Evolutionary conservation across 1,140 invertebrate genomes (phyloP).

Genomic region (Aphaenogaster rudis): DNA sequence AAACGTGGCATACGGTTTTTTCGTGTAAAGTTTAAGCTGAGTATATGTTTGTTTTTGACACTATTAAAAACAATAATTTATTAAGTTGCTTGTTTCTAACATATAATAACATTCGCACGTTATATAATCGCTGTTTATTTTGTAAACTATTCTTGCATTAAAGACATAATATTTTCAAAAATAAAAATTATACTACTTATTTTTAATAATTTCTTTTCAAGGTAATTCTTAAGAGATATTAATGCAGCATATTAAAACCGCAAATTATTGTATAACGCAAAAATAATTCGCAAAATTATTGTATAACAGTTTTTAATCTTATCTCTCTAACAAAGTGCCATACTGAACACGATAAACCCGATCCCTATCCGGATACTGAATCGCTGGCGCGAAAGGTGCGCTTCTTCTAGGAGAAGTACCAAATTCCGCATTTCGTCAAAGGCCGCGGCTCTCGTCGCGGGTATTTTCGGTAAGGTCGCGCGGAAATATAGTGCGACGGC

Average conservation of each 20-base stretch:
- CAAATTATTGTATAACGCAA: neutral
- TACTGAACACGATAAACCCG: neutral
- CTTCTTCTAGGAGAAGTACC: neutral
- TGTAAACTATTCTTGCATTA: neutral
- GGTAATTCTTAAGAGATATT: neutral
- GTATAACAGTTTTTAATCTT: neutral
- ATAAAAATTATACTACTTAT: neutral
- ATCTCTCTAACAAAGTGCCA: neutral
- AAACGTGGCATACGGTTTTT: neutral
- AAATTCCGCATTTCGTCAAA: conserved; percentile 58
- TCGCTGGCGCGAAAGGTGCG: neutral
- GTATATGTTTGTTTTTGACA: neutral
- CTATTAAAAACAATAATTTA: neutral
- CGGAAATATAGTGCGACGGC: conserved; percentile 18
- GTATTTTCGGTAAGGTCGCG: conserved; percentile 65
- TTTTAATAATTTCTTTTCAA: neutral
- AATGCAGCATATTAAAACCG: neutral
- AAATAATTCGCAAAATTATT: neutral
- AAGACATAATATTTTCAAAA: neutral
- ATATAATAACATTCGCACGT: neutral
- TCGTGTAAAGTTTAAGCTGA: neutral
- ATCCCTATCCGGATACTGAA: neutral
- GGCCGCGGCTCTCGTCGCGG: conserved; percentile 18
- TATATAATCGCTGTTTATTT: neutral
- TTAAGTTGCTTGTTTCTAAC: neutral